These are phyloP conservation scores for Plodia interpunctella DNA, from an alignment of 1,140 invertebrate genomes.

Conservation along the genomic window DNA sequence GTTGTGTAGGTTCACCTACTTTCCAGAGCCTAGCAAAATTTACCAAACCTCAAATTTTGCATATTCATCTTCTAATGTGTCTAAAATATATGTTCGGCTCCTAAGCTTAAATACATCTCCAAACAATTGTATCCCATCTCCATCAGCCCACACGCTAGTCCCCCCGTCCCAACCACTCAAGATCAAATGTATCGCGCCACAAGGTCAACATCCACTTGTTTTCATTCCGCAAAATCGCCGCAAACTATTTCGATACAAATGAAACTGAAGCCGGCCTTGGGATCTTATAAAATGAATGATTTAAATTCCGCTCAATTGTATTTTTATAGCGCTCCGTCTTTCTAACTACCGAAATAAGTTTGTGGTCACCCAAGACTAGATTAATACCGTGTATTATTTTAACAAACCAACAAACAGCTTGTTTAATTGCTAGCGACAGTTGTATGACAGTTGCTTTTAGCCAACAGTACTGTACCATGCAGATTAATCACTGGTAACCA, in stretches of 20 bases:
- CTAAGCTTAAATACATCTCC: background rate
- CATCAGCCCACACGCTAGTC: background rate
- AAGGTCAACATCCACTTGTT: slow-evolving; percentile 1
- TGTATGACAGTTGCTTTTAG: no score
- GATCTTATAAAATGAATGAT: background rate
- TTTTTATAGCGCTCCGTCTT: slow-evolving; percentile 1
- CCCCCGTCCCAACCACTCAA: background rate
- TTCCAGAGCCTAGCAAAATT: no score
- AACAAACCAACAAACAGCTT: no score
- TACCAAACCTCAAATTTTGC: no score
- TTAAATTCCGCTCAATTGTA: slow-evolving; percentile 3
- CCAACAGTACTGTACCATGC: no score
- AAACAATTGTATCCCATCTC: background rate
- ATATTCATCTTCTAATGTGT: no score
- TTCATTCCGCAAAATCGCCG: background rate
- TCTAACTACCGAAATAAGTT: background rate
- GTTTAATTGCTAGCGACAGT: no score
- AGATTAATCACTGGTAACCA: no score
- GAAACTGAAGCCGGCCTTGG: background rate
- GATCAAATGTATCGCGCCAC: background rate
- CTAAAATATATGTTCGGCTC: no score
- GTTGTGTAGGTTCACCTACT: no score
- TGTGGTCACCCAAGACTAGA: background rate
- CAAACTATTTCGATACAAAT: slow-evolving; percentile 4
- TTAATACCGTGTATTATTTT: no score